Base-by-base conservation (phyloP, 2,888 invertebrate genomes). In the Julus scanicus region DNA sequence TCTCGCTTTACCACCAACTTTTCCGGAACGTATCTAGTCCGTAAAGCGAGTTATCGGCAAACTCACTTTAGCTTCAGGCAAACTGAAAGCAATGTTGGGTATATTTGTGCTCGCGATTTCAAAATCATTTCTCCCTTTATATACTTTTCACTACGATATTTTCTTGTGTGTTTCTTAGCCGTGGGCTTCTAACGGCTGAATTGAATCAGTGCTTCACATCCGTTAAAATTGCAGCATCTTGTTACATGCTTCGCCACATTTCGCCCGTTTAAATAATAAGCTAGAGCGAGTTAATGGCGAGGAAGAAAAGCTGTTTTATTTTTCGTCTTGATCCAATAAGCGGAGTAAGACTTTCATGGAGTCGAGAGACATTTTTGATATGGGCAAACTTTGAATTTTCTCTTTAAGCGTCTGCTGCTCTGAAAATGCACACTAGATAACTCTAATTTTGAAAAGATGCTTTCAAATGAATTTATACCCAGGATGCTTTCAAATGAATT, bases 181-280 rank as follows among this genome's bases (percentile, higher is more conserved):
- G 17, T n/a, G 57, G 57, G 20, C 17, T 6, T 44, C 5, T 20
- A 6, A 17, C n/a, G 71, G 71, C 20, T 20, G 71, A 37, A 80
- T 80, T 80, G 80, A 80, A 80, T 80, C 80, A 80, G 37, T 80
- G 29, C 37, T 37, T 20, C 13, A 13, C 29, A 80, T 80, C 80
- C 80, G 37, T 80, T 80, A 80, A 80, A 80, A 80, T 71, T 80
- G 80, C 9, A 80, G 80, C 80, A 80, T 80, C 80, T 80, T 80
- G 80, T 80, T 80, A 80, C 80, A 80, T 80, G 80, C 80, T 80
- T 80, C 80, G 80, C 80, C 37, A 80, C 80, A 80, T 80, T 80
- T 80, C 80, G 20, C 37, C 63, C 80, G 80, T 37, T 37, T 80
- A 80, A 80, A 80, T 80, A 80, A 80, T 80, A 80, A 80, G 80